Evolutionary conservation across 1,140 invertebrate species (phyloP).

Genomic region (Elymnias hypermnestra): DNA sequence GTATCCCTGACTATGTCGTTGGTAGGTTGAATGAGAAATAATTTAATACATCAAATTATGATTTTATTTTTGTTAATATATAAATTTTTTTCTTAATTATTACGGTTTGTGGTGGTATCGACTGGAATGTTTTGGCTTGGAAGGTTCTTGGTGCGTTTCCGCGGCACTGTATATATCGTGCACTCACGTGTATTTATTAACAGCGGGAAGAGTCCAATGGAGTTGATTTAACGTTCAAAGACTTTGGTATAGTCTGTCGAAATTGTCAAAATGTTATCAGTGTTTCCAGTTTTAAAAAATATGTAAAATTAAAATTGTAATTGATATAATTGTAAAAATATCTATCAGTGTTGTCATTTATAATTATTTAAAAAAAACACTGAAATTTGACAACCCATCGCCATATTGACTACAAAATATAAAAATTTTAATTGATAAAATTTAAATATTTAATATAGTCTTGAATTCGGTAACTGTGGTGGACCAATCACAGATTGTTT

Average conservation of each 20-base stretch:
- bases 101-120: slow-evolving; percentile 22
- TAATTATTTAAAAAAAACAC: too few species aligned
- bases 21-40: slow-evolving; percentile 51
- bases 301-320: too few species aligned
- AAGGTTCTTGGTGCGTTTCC: slow-evolving; percentile 1
- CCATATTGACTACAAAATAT: too few species aligned
- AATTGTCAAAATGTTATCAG: neutral
- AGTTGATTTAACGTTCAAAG: neutral
- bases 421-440: too few species aligned
- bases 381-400: too few species aligned
- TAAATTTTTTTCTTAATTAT: slow-evolving; percentile 21
- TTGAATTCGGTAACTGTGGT: too few species aligned
- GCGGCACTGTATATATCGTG: slow-evolving; percentile 58
- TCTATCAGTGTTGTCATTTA: too few species aligned
- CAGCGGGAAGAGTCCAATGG: slow-evolving; percentile 7
- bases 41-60: slow-evolving; percentile 67
- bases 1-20: slow-evolving; percentile 38
- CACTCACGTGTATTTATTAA: slow-evolving; percentile 54
- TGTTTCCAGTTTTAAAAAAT: too few species aligned
- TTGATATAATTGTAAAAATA: neutral
- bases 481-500: too few species aligned
- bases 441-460: too few species aligned
- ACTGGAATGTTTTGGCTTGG: slow-evolving; percentile 4
- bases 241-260: neutral
- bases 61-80: slow-evolving; percentile 38